A percentile compares a stretch with the other conserved stretches of the same genome.
Conservation (phyloP, 2,888 invertebrate genomes). For the Uloborus plumipes region DNA sequence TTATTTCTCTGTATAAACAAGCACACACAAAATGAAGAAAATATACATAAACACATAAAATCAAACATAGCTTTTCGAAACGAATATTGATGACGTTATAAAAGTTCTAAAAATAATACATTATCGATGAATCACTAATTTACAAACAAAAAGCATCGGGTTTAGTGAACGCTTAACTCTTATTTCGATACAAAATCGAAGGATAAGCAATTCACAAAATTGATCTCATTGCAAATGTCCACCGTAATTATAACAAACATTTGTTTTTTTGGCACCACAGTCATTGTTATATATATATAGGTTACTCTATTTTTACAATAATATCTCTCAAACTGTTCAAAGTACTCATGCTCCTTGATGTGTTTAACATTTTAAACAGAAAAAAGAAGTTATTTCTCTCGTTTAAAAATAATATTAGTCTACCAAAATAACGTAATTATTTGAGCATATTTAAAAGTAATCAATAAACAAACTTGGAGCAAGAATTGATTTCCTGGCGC, state of each 20-base stretch:
- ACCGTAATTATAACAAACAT: constrained; percentile 32
- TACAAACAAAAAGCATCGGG: constrained; percentile 29
- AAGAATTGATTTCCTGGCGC: not conserved
- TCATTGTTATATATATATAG: constrained; percentile 18
- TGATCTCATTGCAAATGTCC: too few species aligned
- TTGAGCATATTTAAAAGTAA: constrained; percentile 46
- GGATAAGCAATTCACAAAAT: too few species aligned
- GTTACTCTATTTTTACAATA: too few species aligned
- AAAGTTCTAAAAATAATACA: too few species aligned
- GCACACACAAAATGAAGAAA: constrained; percentile 18
- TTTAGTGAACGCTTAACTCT: too few species aligned
- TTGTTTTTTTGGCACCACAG: constrained; percentile 54
- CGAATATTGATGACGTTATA: not conserved
- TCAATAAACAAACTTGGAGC: constrained; percentile 27
- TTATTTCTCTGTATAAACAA: not conserved
- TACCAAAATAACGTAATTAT: constrained; percentile 31
- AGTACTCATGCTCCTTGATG: too few species aligned
- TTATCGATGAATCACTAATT: constrained; percentile 9
- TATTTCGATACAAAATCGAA: too few species aligned
- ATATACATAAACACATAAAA: constrained; percentile 22
- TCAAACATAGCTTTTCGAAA: constrained; percentile 8
- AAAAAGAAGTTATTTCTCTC: not conserved
- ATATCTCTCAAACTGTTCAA: too few species aligned
- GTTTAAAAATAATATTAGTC: constrained; percentile 21
- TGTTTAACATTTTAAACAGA: constrained; percentile 7